phyloP scores from a whole-genome alignment of 2,113 vertebrate species.

The Rhabdomys dilectus region DNA sequence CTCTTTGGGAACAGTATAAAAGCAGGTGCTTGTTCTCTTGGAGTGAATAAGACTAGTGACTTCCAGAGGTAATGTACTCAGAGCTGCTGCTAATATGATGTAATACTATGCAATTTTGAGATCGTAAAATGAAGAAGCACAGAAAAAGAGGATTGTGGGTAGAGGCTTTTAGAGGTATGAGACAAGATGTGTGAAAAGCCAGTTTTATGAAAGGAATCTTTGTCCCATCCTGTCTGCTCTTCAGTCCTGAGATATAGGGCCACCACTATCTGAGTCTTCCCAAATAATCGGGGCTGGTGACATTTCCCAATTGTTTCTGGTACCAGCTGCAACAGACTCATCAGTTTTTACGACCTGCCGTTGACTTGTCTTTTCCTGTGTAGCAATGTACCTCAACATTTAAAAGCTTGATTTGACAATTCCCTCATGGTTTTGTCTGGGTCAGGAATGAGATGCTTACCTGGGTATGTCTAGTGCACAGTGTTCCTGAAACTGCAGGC shows the following conservation, averaged over 20 bases:
- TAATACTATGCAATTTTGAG: conserved; percentile 24
- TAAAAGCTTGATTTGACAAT: not conserved
- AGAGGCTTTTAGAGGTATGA: not conserved
- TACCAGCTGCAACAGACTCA: not conserved
- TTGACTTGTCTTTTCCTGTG: not conserved
- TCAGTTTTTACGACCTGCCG: not conserved
- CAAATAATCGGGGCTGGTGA: conserved; percentile 23
- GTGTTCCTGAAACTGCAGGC: not conserved
- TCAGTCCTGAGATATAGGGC: not conserved
- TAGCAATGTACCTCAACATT: not conserved
- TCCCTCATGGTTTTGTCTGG: not conserved
- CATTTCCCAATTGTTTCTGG: conserved; percentile 23
- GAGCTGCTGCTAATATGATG: not conserved
- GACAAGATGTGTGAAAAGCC: not conserved
- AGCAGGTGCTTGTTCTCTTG: not conserved
- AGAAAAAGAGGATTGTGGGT: not conserved
- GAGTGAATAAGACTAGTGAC: not conserved
- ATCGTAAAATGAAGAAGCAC: conserved; percentile 38
- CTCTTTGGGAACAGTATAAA: conserved; percentile 47
- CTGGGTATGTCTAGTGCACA: not conserved
- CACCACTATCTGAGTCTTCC: not conserved
- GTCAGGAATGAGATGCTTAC: not conserved
- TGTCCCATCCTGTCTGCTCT: fast-evolving
- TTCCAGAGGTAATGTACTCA: conserved; percentile 27
- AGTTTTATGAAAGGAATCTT: not conserved